Base-by-base conservation (phyloP, 2,113 vertebrate species). In the Saccopteryx bilineata region DNA sequence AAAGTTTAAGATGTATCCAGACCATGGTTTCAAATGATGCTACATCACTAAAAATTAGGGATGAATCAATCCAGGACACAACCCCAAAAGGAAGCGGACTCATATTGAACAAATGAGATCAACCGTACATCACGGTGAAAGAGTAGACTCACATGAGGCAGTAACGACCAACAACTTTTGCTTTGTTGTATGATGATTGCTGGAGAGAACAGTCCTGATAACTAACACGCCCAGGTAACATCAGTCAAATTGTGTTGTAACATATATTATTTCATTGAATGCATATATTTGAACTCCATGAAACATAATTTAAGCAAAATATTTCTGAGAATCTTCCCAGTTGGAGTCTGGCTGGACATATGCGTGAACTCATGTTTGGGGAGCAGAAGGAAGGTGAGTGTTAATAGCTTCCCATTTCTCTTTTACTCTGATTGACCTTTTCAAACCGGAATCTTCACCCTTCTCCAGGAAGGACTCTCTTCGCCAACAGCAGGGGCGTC, bases 401-500 rank as follows among this genome's bases (percentile, higher is more conserved):
- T 66, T 69, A 88, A 66, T 60, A 84, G 75, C 14, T 50, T 69
- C 50, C 89, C 28, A 48, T 23, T 93, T 81, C 63, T 91, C 14
- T 31, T 87, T 92, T 93, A 76, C 48, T 92, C 84, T 86, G n/a
- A 56, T n/a, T 94, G 92, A 19, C 23, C 24, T 26, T n/a, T 95
- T 48, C 19, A 76, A 66, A 79, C 5, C 12, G 4, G 26, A 91
- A 92, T 61, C 10, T 48, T 61, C 39, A 56, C 26, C 7, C 1
- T 15, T 84, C 87, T 80, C 75, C 58, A 24, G 72, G 28, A 90
- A 87, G 68, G 7, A 69, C 11, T 28, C 39, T 23, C 11, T 61
- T 90, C 66, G 56, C 24, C 50, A 91, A 58, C 48, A 68, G 17
- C 24, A 7, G 21, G 5, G 2, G 21, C 12, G 85, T 90, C 61